phyloP scores from a whole-genome alignment of 2,797 vertebrate genomes.

The Brachymystax lenok region DNA sequence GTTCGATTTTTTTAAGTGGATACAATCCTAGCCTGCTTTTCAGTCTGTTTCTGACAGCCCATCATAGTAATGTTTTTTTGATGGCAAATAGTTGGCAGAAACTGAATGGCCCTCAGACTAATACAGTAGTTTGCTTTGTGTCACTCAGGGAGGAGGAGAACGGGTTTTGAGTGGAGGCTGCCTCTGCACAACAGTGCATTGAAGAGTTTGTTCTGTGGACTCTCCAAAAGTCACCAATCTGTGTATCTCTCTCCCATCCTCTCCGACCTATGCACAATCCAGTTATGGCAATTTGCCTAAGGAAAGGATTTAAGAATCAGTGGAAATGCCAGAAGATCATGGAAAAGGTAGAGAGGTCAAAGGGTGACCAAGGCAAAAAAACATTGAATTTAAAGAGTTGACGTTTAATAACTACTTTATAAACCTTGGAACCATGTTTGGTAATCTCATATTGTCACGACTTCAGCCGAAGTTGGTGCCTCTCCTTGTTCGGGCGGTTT shows the following conservation, averaged over 20 bases:
- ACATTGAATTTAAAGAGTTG: background rate
- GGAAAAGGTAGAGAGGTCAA: background rate
- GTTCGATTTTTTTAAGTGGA: conserved; percentile 16
- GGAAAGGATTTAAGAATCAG: background rate
- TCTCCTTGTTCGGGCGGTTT: too few species aligned
- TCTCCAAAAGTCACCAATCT: background rate
- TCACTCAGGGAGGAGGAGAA: conserved; percentile 12
- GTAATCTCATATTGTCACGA: background rate
- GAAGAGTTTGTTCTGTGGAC: background rate
- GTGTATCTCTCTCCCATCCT: background rate
- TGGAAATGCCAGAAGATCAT: background rate
- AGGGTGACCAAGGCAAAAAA: background rate
- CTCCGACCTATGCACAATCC: background rate
- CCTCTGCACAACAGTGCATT: too few species aligned
- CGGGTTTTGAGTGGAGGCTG: background rate
- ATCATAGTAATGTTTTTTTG: background rate
- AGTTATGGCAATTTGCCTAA: background rate
- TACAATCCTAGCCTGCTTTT: background rate
- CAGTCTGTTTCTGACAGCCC: background rate
- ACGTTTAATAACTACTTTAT: background rate
- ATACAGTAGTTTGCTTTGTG: background rate
- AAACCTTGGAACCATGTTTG: background rate
- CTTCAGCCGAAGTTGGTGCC: too few species aligned
- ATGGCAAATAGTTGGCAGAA: background rate
- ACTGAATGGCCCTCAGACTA: background rate